Conservation (phyloP, 2,797 vertebrate species). For the Thunnus albacares region DNA sequence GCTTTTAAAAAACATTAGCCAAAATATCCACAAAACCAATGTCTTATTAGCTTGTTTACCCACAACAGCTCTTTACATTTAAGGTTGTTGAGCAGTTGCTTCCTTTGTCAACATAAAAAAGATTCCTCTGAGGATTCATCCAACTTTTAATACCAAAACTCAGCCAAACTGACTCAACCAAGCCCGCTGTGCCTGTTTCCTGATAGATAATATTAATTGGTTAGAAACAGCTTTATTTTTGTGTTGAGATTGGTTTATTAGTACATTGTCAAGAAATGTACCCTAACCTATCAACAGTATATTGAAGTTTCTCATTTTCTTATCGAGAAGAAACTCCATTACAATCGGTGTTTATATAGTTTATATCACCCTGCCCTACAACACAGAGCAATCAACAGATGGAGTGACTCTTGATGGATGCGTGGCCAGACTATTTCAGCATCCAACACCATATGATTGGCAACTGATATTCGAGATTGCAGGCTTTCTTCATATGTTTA, state of each 20-base stretch:
- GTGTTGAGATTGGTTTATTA: neutral
- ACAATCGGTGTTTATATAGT: neutral
- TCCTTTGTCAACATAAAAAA: neutral
- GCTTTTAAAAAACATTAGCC: too few relatives aligned
- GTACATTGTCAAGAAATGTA: neutral
- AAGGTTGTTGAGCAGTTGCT: neutral
- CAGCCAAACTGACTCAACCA: neutral
- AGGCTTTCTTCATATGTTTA: conserved; percentile 8
- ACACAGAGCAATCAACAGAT: conserved; percentile 9
- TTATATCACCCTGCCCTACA: neutral
- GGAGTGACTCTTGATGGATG: conserved; percentile 5
- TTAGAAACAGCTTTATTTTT: neutral
- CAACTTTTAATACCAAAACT: neutral
- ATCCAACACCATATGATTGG: conserved; percentile 13
- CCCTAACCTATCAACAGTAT: neutral
- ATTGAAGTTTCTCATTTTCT: neutral
- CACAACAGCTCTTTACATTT: neutral
- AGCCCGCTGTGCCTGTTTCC: neutral
- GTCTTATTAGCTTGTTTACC: neutral
- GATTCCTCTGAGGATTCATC: neutral
- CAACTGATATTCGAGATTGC: neutral
- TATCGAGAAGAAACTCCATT: neutral
- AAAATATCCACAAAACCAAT: neutral
- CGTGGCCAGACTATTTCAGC: neutral
- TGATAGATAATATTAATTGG: neutral